These are phyloP conservation scores for Apantesis nais DNA, from an alignment of 2,888 invertebrate genomes.

Conservation along the genomic window DNA sequence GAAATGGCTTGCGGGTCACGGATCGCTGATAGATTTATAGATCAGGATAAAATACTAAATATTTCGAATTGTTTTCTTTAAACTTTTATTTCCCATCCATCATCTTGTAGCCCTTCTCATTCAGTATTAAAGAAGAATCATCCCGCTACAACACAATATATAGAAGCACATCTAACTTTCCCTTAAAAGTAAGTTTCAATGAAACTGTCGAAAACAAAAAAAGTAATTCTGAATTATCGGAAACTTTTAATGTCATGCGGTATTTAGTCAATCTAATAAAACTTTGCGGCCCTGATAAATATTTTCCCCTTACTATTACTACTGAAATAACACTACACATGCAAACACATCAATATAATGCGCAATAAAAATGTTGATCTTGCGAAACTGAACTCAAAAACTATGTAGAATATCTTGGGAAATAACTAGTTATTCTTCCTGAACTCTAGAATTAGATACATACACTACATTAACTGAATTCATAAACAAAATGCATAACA, in stretches of 20 bases:
- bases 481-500: constrained; percentile 28
- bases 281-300: not conserved
- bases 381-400: not conserved
- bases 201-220: not conserved
- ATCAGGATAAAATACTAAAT: no score
- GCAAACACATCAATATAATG: not conserved
- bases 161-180: not conserved
- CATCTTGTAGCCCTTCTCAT: no score
- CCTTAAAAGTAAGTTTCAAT: not conserved
- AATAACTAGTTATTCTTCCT: no score
- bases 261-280: not conserved
- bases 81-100: no score
- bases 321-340: not conserved
- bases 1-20: no score
- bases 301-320: not conserved
- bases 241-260: not conserved
- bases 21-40: no score
- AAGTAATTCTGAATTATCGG: not conserved
- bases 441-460: constrained; percentile 17
- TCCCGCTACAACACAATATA: no score
- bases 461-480: constrained; percentile 34
- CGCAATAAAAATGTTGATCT: not conserved
- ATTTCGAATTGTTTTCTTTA: no score
- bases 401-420: no score
- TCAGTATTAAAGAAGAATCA: no score